A percentile compares a stretch with the other conserved stretches of the same genome.
Conservation (phyloP, 2,888 invertebrate species). For the Atrina japonica region DNA sequence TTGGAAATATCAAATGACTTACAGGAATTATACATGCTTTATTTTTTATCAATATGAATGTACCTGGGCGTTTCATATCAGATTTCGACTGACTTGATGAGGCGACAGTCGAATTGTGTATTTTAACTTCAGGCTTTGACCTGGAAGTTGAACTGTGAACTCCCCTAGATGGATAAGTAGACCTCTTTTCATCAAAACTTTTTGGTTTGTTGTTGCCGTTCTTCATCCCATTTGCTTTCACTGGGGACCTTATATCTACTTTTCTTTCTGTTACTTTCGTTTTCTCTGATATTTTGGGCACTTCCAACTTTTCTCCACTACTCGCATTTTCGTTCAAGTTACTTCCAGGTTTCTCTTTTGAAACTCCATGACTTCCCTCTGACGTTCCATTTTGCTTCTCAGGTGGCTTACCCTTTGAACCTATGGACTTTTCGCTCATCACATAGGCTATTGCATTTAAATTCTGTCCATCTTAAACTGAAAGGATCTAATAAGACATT, state of each 20-base stretch:
- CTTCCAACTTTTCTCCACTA: slow-evolving; percentile 53
- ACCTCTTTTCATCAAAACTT: slow-evolving; percentile 57
- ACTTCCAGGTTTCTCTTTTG: slow-evolving; percentile 50
- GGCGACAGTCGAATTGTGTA: slow-evolving; percentile 7
- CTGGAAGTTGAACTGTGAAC: slow-evolving; percentile 38
- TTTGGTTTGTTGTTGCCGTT: slow-evolving; percentile 50
- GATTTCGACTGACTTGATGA: slow-evolving; percentile 12
- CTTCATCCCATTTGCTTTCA: slow-evolving; percentile 42
- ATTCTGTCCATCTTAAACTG: slow-evolving; percentile 9
- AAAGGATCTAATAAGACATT: slow-evolving; percentile 5
- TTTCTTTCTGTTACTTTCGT: slow-evolving; percentile 51
- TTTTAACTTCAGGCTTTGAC: slow-evolving; percentile 21
- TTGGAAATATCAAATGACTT: no score
- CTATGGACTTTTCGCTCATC: slow-evolving; percentile 71
- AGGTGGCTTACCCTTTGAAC: slow-evolving; percentile 61
- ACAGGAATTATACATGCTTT: no score
- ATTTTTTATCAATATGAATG: neutral
- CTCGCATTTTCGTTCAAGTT: slow-evolving; percentile 68
- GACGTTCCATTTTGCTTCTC: slow-evolving; percentile 60
- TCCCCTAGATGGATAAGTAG: slow-evolving; percentile 48
- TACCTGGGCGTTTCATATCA: slow-evolving; percentile 16
- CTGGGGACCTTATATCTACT: slow-evolving; percentile 41
- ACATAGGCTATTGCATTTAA: slow-evolving; percentile 36
- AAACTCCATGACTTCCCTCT: slow-evolving; percentile 41
- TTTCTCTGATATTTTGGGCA: slow-evolving; percentile 50